Conservation (phyloP, 2,888 invertebrate genomes). For the Apocheima hispidaria region DNA sequence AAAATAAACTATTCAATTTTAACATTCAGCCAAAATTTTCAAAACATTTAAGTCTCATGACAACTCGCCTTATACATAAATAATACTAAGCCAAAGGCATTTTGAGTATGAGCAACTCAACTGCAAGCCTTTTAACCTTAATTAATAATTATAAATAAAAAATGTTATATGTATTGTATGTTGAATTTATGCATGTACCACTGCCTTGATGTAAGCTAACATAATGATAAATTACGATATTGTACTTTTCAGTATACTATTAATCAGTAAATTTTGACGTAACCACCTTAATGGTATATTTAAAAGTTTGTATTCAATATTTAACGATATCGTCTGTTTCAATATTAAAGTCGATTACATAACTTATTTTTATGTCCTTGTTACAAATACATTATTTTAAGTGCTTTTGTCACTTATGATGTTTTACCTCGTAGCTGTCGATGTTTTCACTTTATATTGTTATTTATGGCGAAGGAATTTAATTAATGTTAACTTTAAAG, state of each 20-base stretch:
- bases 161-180: slow-evolving; percentile 57
- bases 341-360: slow-evolving; percentile 5
- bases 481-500: slow-evolving; percentile 43
- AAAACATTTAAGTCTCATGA: slow-evolving; percentile 35
- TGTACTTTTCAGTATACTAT: slow-evolving; percentile 58
- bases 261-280: slow-evolving; percentile 9
- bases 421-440: slow-evolving; percentile 9
- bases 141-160: slow-evolving; percentile 58
- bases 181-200: slow-evolving; percentile 70
- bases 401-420: slow-evolving; percentile 4
- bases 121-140: slow-evolving; percentile 49
- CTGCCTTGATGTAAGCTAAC: slow-evolving; percentile 77
- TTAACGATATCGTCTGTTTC: slow-evolving; percentile 3
- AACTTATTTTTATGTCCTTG: neutral
- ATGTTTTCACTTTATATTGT: slow-evolving; percentile 15
- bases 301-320: slow-evolving; percentile 39
- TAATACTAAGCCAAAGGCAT: slow-evolving; percentile 41
- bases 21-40: slow-evolving; percentile 13
- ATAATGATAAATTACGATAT: slow-evolving; percentile 60
- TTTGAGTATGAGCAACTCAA: slow-evolving; percentile 32
- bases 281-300: slow-evolving; percentile 16
- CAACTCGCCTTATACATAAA: slow-evolving; percentile 52
- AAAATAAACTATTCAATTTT: slow-evolving; percentile 10
- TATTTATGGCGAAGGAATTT: slow-evolving; percentile 18
- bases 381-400: neutral